Percentiles rank a stretch among this genome's conserved stretches.
These are phyloP conservation scores for Sepiola atlantica DNA, from an alignment of 2,888 invertebrate genomes.

Conservation along the genomic window DNA sequence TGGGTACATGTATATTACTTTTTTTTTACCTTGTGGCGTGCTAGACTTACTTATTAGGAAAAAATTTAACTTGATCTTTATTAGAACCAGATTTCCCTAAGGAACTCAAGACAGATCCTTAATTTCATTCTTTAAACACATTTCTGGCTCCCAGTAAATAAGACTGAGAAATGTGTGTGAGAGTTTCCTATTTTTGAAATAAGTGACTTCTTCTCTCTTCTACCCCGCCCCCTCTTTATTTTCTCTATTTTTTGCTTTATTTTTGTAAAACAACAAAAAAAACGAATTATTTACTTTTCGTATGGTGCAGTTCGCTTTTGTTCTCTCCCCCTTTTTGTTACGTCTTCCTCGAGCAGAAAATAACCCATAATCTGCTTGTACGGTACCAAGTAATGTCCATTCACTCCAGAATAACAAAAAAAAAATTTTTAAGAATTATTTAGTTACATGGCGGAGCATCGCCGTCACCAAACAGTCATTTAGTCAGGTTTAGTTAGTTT, in stretches of 20 bases:
- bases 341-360: neutral
- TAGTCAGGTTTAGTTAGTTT: too few relatives aligned
- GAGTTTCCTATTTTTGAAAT: neutral
- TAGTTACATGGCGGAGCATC: neutral
- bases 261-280: too few relatives aligned
- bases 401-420: neutral
- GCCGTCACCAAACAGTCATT: neutral
- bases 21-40: neutral
- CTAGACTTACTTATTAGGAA: constrained; percentile 21
- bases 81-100: constrained; percentile 13
- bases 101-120: constrained; percentile 20
- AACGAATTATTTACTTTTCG: neutral
- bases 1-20: neutral
- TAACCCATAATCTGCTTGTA: constrained; percentile 12
- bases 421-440: too few relatives aligned
- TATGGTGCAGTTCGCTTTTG: neutral
- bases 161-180: neutral
- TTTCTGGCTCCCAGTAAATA: constrained; percentile 10
- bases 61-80: constrained; percentile 13
- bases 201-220: constrained; percentile 4
- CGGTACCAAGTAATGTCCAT: neutral
- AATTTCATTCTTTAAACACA: constrained; percentile 14
- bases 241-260: neutral
- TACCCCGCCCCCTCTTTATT: too few relatives aligned
- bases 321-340: neutral